Evolutionary conservation across 2,797 vertebrate species (phyloP), one percentile per base, ranked within the genome.

Genomic region (Perodicticus potto): DNA sequence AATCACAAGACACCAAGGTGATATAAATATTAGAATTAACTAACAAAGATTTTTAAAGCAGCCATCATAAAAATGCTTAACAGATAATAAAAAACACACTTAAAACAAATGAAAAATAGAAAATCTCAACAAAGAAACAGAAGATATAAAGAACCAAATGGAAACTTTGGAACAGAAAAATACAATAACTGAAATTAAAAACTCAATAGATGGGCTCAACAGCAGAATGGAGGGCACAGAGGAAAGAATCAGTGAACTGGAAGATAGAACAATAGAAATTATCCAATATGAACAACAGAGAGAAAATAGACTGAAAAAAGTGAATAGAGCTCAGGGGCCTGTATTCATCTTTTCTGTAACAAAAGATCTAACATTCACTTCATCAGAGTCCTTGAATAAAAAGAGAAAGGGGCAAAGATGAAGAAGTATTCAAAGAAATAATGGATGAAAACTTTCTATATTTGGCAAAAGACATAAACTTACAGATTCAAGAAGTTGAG

Each of bases 371-470:
- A 57, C 73, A 40, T 14, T 69, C 49, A 34, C 20, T 55, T 40
- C 61, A 43, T 49, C 81, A 92, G 73, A 84, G 55, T 53, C 67
- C 74, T 77, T 32, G 55, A 87, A 87, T n/a, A 84, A 65, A 86
- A 78, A 72, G 45, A 70, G 59, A 49, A 70, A 69, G 34, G 23
- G 4, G 74, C 12, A 59, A 67, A 80, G 61, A 57, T 67, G 69
- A 49, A 55, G 86, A 95, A 29, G 25, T 3, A 45, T 23, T 91
- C 70, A 84, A 72, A 95, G 96, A 96, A 81, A 86, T 1, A 67
- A 91, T 23, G 53, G 93, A 96, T 86, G 96, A 84, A 94, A 81
- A 82, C 11, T 14, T 59, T 81, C 87, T 87, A 95, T 89, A 89
- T 45, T 0, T 63, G 63, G 86, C 91, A 86, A 94, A 86, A 95